Percentiles rank a stretch among this genome's conserved stretches.
These are phyloP conservation scores for Fabriciana adippe DNA, from an alignment of 2,888 invertebrate genomes.

Conservation along the genomic window DNA sequence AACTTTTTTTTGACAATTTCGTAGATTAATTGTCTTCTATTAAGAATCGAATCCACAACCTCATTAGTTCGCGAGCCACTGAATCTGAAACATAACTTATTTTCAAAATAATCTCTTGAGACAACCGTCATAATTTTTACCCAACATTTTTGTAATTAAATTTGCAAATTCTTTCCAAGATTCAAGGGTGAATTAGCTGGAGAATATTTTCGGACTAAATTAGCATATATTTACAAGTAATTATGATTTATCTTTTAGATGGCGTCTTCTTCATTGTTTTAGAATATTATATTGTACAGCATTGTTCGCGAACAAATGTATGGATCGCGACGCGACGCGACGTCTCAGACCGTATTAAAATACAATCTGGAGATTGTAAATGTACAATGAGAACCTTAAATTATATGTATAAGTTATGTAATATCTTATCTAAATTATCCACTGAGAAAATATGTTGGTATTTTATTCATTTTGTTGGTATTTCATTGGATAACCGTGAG, in stretches of 20 bases:
- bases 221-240: background rate
- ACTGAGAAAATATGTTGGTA: background rate
- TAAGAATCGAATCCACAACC: too few species aligned
- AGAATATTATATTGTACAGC: slow-evolving; percentile 20
- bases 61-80: too few species aligned
- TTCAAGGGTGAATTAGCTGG: too few species aligned
- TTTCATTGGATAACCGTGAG: too few species aligned
- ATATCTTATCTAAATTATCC: slow-evolving; percentile 8
- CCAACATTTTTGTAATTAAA: too few species aligned
- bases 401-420: background rate
- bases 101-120: too few species aligned
- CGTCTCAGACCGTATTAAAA: slow-evolving; percentile 11
- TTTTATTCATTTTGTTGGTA: background rate
- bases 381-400: slow-evolving; percentile 7
- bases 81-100: too few species aligned
- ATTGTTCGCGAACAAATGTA: slow-evolving; percentile 16
- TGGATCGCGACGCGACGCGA: background rate
- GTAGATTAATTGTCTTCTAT: too few species aligned
- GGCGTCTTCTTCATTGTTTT: slow-evolving; percentile 22
- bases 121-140: too few species aligned
- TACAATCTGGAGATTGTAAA: slow-evolving; percentile 11
- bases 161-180: too few species aligned
- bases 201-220: too few species aligned
- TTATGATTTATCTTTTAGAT: slow-evolving; percentile 17
- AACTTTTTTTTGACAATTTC: too few species aligned